phyloP scores from a whole-genome alignment of 2,113 vertebrate species.

The Mandrillus leucophaeus region DNA sequence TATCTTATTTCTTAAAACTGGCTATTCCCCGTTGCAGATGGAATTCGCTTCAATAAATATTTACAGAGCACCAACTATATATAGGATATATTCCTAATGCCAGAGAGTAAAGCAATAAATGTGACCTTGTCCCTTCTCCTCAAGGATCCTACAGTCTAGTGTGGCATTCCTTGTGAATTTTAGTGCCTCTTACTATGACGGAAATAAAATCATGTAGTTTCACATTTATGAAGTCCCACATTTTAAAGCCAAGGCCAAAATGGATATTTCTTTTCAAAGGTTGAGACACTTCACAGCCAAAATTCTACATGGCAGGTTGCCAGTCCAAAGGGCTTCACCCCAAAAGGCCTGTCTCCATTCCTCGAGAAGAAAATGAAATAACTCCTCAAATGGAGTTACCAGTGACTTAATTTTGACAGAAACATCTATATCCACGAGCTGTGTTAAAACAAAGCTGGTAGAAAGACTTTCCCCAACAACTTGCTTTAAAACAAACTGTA shows the following conservation, averaged over 20 bases:
- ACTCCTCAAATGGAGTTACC: neutral
- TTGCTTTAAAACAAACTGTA: conserved; percentile 11
- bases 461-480: neutral
- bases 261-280: neutral
- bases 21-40: neutral
- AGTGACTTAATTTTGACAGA: conserved; percentile 19
- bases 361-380: neutral
- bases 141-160: neutral
- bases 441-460: conserved; percentile 29
- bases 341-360: neutral
- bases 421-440: neutral
- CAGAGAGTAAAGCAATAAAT: neutral
- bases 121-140: neutral
- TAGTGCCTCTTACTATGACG: neutral
- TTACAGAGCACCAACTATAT: neutral
- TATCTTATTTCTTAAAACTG: neutral
- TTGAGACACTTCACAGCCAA: neutral
- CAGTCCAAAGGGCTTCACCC: neutral
- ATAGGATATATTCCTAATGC: neutral
- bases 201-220: neutral
- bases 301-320: neutral
- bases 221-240: neutral
- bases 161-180: neutral
- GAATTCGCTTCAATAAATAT: neutral
- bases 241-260: neutral